phyloP scores from a whole-genome alignment of 2,113 vertebrate genomes.

The Protobothrops flavoviridis region DNA sequence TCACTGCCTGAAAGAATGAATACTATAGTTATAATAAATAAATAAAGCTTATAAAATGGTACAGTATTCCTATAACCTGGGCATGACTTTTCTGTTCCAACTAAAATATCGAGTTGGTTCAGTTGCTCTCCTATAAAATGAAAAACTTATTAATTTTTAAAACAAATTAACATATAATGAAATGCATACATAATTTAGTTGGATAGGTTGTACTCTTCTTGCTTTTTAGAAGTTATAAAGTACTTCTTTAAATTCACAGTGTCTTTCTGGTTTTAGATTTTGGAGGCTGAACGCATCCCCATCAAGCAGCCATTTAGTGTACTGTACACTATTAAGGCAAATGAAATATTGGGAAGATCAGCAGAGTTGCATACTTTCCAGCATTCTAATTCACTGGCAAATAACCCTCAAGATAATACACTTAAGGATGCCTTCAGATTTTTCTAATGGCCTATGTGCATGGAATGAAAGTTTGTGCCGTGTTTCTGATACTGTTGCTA shows the following conservation, averaged over 20 bases:
- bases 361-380: neutral
- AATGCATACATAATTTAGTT: neutral
- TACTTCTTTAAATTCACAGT: neutral
- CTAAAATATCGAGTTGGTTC: neutral
- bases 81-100: neutral
- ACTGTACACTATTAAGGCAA: neutral
- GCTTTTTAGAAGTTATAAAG: neutral
- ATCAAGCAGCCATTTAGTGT: neutral
- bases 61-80: slow-evolving; percentile 25
- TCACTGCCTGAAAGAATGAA: neutral
- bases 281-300: neutral
- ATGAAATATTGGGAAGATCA: neutral
- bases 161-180: neutral
- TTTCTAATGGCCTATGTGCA: neutral
- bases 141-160: slow-evolving; percentile 19
- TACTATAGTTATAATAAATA: neutral
- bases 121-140: neutral
- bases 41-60: slow-evolving; percentile 10
- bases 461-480: neutral
- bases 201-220: neutral
- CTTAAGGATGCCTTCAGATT: neutral
- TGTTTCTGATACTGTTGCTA: neutral
- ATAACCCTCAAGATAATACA: neutral
- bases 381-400: neutral
- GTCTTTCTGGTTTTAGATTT: neutral